Evolutionary conservation across 2,113 vertebrate genomes (phyloP), one percentile per base, ranked within the genome.

Genomic region (Podarcis cretensis): DNA sequence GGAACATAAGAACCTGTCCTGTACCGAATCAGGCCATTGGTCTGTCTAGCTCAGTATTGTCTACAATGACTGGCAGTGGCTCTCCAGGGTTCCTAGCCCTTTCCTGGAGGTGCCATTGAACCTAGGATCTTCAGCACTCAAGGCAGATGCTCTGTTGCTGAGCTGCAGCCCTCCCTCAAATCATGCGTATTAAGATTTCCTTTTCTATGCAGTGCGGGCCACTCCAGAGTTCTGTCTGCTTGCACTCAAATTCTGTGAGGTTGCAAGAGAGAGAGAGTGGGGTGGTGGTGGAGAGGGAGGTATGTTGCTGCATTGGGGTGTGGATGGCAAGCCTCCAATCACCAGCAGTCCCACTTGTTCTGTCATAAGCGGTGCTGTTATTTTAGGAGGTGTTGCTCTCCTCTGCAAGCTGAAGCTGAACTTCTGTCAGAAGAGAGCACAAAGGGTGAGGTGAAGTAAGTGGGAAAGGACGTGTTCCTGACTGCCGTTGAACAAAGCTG

Each of bases 261-360:
- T 14, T 12, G 59, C 16, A 30, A 35, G 7, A 66, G 32, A 32
- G 23, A 57, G 27, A 18, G 43, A 25, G 25, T 5, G 48, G 10
- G 48, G 48, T 54, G 48, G 48, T 54, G 48, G 48, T 0, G 10
- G 9, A 63, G 12, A 37, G 30, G 27, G 74, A 78, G 27, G 37
- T 5, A 54, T 54, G 48, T 32, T 75, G 30, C 16, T 32, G 8
- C 23, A 25, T 21, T n/a, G 1, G 25, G 16, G 74, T 89, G 43
- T 89, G 75, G 27, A 79, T 79, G 82, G 65, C 63, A 89, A 65
- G 4, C 18, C 66, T 87, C 86, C 14, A 71, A 59, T 13, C n/a
- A 57, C 86, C 23, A 7, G 35, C 23, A 9, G 66, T 71, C 65
- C 16, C 75, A 48, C 57, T 78, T 69, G 43, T 79, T 79, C 87